Evolutionary conservation across 1,140 invertebrate genomes (phyloP).

Genomic region (Panagrolaimus sp.): DNA sequence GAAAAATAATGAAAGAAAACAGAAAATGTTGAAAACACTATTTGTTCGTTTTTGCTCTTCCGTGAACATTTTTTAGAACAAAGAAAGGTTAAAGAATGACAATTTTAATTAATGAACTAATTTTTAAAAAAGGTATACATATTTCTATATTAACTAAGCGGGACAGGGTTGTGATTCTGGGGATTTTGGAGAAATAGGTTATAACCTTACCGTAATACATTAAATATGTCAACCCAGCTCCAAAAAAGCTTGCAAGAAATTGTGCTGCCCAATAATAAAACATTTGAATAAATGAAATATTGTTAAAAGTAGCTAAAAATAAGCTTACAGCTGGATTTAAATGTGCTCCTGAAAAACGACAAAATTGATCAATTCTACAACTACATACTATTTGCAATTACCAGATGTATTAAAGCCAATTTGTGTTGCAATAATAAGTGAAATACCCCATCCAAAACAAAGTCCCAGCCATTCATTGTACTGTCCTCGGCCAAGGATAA

Average conservation of each 20-base stretch:
- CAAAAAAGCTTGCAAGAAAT: conserved; percentile 65
- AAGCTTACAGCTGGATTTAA: conserved; percentile 66
- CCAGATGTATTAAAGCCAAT: conserved; percentile 42
- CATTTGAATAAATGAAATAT: conserved; percentile 58
- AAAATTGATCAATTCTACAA: no score
- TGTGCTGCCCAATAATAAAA: conserved; percentile 64
- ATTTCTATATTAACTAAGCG: no score
- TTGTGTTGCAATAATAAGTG: conserved; percentile 22
- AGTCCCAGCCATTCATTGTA: conserved; percentile 34
- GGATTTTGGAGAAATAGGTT: not conserved
- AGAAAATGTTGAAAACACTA: no score
- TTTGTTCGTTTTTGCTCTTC: no score
- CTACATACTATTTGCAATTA: not conserved
- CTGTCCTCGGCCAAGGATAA: conserved; percentile 31
- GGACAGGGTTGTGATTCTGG: no score
- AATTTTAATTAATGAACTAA: no score
- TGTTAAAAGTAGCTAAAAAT: conserved; percentile 61
- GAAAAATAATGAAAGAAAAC: not conserved
- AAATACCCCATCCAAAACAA: conserved; percentile 28
- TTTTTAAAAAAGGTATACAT: no score
- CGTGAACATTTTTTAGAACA: no score
- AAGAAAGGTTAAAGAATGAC: no score
- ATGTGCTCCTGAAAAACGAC: conserved; percentile 65
- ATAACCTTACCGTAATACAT: conserved; percentile 63
- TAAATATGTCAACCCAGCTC: conserved; percentile 61